Base-by-base conservation (phyloP, 2,113 vertebrate species). In the Condylura cristata region DNA sequence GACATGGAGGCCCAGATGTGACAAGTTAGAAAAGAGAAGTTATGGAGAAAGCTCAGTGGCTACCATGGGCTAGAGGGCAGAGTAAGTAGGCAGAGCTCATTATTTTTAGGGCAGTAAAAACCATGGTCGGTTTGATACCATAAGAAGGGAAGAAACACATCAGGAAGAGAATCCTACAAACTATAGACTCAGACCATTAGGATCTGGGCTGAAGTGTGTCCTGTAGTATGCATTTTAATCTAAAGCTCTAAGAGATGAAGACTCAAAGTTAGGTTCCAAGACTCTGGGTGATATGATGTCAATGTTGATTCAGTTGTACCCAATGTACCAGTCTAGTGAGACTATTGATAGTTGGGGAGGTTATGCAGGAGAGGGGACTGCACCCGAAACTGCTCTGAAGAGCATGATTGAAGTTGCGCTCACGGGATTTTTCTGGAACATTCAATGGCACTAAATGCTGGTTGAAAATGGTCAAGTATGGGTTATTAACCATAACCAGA, bases 271-370 rank as follows among this genome's bases (percentile, higher is more conserved):
- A 56, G 5, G 22, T 56, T 56, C 53, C 53, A 20, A 26, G 68
- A 34, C 41, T 8, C 10, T 39, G 76, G 65, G 28, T 13, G 75
- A 46, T 2, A 9, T 28, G 16, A 7, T 28, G 20, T 37, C 28
- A 8, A 6, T 22, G 24, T 32, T 13, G 61, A 20, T 30, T 37
- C 48, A 32, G 2, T 4, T 18, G 14, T 53, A 34, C 39, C 56
- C 63, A 41, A 65, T 0, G 22, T 8, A 9, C 34, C 53, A 44
- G 37, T 30, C 58, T 28, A 20, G 13, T 11, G 5, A 22, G 68
- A 39, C 26, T 66, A 20, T 2, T 11, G 39, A 24, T 2, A 0
- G 37, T 4, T 5, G n/a, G 20, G 3, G 6, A 78, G 41, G 22
- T 39, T 32, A 4, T 76, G 18, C 20, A 4, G 5, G 22, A 1